These are phyloP conservation scores for Argentina silus DNA, from an alignment of 2,797 vertebrate species.

Conservation along the genomic window DNA sequence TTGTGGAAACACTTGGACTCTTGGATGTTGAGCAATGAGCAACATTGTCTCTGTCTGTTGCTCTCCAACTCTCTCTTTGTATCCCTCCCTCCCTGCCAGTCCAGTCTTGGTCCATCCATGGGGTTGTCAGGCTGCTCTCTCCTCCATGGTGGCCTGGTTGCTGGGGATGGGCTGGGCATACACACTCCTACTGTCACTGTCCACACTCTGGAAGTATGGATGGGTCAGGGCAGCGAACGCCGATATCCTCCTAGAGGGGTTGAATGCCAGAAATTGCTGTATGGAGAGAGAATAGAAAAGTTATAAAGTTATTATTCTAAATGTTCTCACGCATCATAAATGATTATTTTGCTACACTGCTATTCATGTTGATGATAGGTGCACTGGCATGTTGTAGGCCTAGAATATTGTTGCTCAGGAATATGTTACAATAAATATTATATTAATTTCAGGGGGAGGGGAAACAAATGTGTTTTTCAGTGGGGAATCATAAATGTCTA, in stretches of 20 bases:
- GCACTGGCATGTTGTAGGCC: too few species aligned
- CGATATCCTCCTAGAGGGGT: constrained; percentile 94
- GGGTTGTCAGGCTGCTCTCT: constrained; percentile 84
- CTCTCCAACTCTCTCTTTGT: constrained; percentile 3
- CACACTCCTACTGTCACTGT: constrained; percentile 88
- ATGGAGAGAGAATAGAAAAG: constrained; percentile 36
- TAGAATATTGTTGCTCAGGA: too few species aligned
- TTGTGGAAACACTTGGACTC: constrained; percentile 66
- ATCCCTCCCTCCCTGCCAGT: constrained; percentile 8
- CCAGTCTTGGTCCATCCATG: constrained; percentile 10
- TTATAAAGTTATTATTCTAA: background rate
- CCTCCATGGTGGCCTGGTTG: constrained; percentile 88
- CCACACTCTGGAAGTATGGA: constrained; percentile 93
- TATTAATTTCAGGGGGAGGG: too few species aligned
- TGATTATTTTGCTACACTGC: too few species aligned
- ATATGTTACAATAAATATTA: too few species aligned
- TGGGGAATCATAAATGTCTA: too few species aligned
- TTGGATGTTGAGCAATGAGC: constrained; percentile 56
- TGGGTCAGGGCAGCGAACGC: constrained; percentile 94
- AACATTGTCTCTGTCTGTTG: constrained; percentile 29
- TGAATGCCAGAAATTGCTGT: constrained; percentile 96
- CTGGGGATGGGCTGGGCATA: constrained; percentile 85
- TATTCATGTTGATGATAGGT: too few species aligned
- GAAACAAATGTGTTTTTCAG: too few species aligned
- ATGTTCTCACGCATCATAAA: too few species aligned